Evolutionary conservation across 2,797 vertebrate species (phyloP), one percentile per base, ranked within the genome.

Genomic region (Megaceryle alcyon): DNA sequence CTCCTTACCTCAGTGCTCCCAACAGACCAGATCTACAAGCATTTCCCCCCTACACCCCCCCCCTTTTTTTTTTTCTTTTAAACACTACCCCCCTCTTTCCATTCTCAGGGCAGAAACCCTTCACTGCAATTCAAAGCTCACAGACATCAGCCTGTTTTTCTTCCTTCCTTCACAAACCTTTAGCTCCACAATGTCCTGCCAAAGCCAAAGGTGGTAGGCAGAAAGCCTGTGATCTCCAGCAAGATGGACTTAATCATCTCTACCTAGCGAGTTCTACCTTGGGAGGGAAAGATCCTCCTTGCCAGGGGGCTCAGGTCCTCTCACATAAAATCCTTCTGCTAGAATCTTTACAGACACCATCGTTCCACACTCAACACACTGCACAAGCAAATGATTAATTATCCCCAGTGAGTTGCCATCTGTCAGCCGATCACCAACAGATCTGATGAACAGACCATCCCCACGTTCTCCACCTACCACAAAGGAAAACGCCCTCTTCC

Each of bases 371-470:
- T n/a, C 69, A 16, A 19, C 54, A 59, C 63, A 86, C 88, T 56
- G 70, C 77, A 35, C 0, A 1, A 91, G 82, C 41, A 75, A 79
- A 69, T 35, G 59, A 86, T 60, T 79, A 71, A 94, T 93, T 79
- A 75, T 84, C 46, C 70, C 80, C 63, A 26, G 77, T 2, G 76
- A 91, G 89, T 9, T 89, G 82, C 87, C 92, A 87, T 94, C 91
- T 94, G 87, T 28, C 90, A 88, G 80, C 46, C 5, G 12, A 65
- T 71, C 23, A 6, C 0, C 0, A 71, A 46, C 4, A 48, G 77
- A 77, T 51, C 81, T 41, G 84, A 71, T 70, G 18, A 92, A 81
- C 82, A 95, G 72, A 68, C 85, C 84, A 48, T 77, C 69, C 72
- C 43, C 5, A 2, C 7, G 59, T 20, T 78, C 76, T 69, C 61